Base-by-base conservation (phyloP, 2,888 invertebrate genomes). In the Caenorhabditis sp. region DNA sequence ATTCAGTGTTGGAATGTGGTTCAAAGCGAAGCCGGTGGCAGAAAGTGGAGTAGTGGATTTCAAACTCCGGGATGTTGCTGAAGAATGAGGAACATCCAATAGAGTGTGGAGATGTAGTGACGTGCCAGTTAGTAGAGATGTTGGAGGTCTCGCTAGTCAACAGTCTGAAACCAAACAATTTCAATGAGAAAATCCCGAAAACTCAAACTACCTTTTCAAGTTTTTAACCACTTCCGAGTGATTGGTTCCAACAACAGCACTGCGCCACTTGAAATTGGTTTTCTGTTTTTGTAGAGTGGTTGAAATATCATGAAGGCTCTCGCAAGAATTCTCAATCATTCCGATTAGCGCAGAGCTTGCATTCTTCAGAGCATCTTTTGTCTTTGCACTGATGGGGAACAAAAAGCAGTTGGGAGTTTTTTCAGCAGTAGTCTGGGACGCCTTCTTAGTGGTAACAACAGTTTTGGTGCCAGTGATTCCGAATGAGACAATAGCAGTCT, bases 401-500 rank as follows among this genome's bases (percentile, higher is more conserved):
- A 87, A 31, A 19, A 54, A 84, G 19, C 51, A 74, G 14, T 38
- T 72, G 1, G 26, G 56, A 12, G 31, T 22, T 0, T 38, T 31
- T 4, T 31, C 22, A 5, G 0, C 2, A 7, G 47, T 31, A 2
- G 5, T 28, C 44, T 38, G 12, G 0, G 16, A n/a, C 0, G 70
- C 58, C 44, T 64, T 74, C 54, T 74, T 72, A 0, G 84, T 79
- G 0, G 79, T 49, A 0, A 86, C 82, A 10, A 84, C 83, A 0
- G 86, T 84, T 26, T 86, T 85, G 0, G 86, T 85, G 66, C 87
- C 87, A 28, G 85, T 85, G 24, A 88, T 85, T 44, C 86, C 87
- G 44, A 86, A 88, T 0, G 85, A 86, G 10, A 85, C 85, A 38
- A 88, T 68, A 1, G 84, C 86, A 3, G 86, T 69, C 8, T 69